phyloP scores from a whole-genome alignment of 1,140 invertebrate genomes.

The Thrips palmi region DNA sequence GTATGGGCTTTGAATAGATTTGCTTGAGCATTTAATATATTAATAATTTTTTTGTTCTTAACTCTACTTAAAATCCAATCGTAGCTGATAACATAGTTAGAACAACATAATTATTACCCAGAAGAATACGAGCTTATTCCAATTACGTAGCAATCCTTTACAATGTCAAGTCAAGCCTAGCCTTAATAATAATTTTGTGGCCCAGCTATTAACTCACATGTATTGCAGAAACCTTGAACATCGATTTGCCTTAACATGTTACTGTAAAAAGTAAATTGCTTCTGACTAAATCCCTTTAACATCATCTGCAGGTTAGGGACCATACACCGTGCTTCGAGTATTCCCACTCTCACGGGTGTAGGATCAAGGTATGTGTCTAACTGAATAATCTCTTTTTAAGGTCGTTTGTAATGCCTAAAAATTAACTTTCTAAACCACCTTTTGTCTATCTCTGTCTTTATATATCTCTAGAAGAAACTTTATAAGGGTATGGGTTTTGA shows the following conservation, averaged over 20 bases:
- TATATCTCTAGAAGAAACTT: background rate
- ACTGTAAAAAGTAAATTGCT: conserved; percentile 13
- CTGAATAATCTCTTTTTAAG: background rate
- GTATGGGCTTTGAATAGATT: conserved; percentile 22
- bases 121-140: no score
- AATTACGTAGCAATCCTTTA: no score
- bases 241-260: no score
- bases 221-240: no score
- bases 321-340: conserved; percentile 73
- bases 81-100: no score
- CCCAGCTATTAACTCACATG: background rate
- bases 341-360: conserved; percentile 58
- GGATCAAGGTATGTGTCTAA: conserved; percentile 49
- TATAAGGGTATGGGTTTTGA: background rate
- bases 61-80: no score
- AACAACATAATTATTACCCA: no score
- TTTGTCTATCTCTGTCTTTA: background rate
- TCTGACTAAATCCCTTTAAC: conserved; percentile 18
- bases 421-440: background rate
- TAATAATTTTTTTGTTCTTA: background rate
- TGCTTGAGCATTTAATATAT: background rate
- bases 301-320: conserved; percentile 31
- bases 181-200: background rate
- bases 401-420: background rate
- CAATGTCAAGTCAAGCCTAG: no score